A percentile compares a stretch with the other conserved stretches of the same genome.
Evolutionary conservation across 92 coral and sea anemone species (phyloP).

Genomic region (Zoanthus gigantus): DNA sequence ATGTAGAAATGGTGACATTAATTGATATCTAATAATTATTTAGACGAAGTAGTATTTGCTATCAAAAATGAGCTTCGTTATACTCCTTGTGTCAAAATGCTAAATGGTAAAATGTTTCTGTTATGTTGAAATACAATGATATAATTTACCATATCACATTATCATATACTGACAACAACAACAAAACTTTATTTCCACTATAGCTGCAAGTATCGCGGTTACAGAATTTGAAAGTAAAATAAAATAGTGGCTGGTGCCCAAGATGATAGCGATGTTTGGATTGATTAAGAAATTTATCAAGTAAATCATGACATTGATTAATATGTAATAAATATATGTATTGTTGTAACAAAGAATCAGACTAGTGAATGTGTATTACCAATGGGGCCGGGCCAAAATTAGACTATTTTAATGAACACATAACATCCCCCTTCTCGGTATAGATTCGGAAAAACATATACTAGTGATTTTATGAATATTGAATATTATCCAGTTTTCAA

Average conservation of each 20-base stretch:
- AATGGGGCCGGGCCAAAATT: background rate
- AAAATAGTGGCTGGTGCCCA: no score
- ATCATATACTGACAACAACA: no score
- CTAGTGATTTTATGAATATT: slow-evolving; percentile 30
- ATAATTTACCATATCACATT: background rate
- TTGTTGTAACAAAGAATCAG: background rate
- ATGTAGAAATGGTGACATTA: background rate
- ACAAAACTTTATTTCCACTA: background rate
- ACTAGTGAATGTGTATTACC: background rate
- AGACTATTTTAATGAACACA: background rate
- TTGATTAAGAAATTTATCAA: background rate
- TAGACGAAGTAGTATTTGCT: background rate
- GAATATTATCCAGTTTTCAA: slow-evolving; percentile 42
- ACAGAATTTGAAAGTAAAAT: no score
- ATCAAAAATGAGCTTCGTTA: slow-evolving; percentile 12
- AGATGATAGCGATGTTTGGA: slow-evolving; percentile 34
- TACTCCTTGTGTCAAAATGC: background rate
- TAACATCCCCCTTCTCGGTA: background rate
- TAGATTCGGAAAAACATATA: slow-evolving; percentile 13
- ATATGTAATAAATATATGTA: background rate
- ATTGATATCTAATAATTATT: slow-evolving; percentile 1
- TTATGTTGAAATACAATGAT: background rate
- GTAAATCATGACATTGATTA: background rate
- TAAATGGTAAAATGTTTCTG: background rate
- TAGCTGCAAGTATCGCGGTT: background rate